These are phyloP conservation scores for Drosophila prolongata DNA, from an alignment of 2,888 invertebrate genomes.

Conservation along the genomic window DNA sequence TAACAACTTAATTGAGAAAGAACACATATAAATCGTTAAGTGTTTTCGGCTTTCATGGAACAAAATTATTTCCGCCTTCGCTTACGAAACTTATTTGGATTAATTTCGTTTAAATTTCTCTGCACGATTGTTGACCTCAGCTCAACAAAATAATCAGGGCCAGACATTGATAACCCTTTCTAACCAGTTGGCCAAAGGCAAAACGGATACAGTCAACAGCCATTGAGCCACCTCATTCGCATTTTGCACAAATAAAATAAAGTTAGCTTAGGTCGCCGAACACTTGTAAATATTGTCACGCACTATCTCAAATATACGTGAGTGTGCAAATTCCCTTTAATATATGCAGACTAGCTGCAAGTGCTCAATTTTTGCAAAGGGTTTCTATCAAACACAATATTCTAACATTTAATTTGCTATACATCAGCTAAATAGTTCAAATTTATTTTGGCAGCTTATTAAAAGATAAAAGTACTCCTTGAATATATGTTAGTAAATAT, in stretches of 20 bases:
- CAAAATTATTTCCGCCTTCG: slow-evolving; percentile 1
- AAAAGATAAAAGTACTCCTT: too few relatives aligned
- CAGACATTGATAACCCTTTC: slow-evolving; percentile 24
- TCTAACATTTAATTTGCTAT: background rate
- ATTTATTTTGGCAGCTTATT: too few relatives aligned
- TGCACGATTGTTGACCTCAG: slow-evolving; percentile 24
- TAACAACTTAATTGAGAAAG: slow-evolving; percentile 38
- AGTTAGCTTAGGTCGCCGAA: slow-evolving; percentile 60
- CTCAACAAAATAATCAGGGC: slow-evolving; percentile 22
- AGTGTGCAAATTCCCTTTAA: background rate
- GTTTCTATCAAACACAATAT: background rate
- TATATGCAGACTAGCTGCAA: background rate
- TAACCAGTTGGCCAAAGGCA: background rate
- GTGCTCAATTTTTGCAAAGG: background rate
- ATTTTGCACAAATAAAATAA: slow-evolving; percentile 66
- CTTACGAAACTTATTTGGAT: slow-evolving; percentile 15
- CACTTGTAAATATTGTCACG: slow-evolving; percentile 72
- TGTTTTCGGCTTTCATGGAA: background rate
- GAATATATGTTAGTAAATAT: too few relatives aligned
- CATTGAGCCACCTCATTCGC: slow-evolving; percentile 28
- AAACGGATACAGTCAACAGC: slow-evolving; percentile 2
- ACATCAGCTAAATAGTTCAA: too few relatives aligned
- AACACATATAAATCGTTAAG: slow-evolving; percentile 24
- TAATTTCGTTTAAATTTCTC: slow-evolving; percentile 30
- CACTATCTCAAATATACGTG: slow-evolving; percentile 3